These are phyloP conservation scores for Micropoecilia bifurca DNA, from an alignment of 2,797 vertebrate species.

Conservation along the genomic window DNA sequence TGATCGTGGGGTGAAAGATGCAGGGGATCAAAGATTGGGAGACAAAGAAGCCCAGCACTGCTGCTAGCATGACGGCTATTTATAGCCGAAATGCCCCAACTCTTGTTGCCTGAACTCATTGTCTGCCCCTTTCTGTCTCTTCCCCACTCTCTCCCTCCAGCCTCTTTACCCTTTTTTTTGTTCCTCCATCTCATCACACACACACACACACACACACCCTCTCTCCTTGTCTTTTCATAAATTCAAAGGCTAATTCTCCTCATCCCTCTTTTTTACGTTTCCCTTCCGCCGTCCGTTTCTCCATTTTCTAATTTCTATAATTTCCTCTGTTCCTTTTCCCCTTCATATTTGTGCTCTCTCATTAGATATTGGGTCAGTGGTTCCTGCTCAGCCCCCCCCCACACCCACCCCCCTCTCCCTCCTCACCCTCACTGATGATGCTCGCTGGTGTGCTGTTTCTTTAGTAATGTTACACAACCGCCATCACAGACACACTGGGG, in stretches of 20 bases:
- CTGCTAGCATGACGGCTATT: conserved; percentile 65
- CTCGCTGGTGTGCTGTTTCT: conserved; percentile 58
- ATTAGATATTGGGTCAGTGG: conserved; percentile 71
- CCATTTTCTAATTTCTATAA: conserved; percentile 3
- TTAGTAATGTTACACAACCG: conserved; percentile 73
- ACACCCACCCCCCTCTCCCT: not conserved
- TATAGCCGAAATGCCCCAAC: conserved; percentile 66
- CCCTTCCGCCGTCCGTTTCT: not conserved
- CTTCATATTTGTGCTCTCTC: conserved; percentile 48
- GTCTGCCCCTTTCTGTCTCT: conserved; percentile 55
- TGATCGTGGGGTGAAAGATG: conserved; percentile 15
- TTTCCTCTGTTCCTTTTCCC: conserved; percentile 8
- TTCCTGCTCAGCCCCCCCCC: conserved; percentile 23
- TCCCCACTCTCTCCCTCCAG: conserved; percentile 28
- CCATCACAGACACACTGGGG: conserved; percentile 59
- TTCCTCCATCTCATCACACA: conserved; percentile 13
- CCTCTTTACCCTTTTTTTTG: conserved; percentile 29
- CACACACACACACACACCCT: not conserved
- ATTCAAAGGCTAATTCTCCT: conserved; percentile 4
- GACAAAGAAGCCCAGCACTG: conserved; percentile 44
- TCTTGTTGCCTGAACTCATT: conserved; percentile 66
- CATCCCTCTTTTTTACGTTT: conserved; percentile 10
- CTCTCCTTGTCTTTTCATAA: not conserved
- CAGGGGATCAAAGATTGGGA: conserved; percentile 20
- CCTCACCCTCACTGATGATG: conserved; percentile 20